Evolutionary conservation across 2,797 vertebrate species (phyloP).

Genomic region (Gambelia wislizenii): DNA sequence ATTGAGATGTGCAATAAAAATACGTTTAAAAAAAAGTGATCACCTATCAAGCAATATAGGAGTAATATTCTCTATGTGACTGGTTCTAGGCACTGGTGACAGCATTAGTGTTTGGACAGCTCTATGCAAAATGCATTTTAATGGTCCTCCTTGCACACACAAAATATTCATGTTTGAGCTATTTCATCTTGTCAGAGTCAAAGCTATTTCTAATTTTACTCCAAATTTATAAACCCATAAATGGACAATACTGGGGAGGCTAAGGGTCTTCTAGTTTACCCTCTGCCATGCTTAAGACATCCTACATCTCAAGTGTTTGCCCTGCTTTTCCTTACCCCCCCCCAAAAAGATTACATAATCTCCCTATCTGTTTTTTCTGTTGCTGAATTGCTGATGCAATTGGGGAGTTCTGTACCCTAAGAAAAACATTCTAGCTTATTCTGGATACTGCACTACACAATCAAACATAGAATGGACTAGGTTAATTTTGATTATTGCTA

Average conservation of each 20-base stretch:
- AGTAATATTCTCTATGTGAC: no score
- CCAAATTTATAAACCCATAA: not conserved
- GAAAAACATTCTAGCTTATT: not conserved
- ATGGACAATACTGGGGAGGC: not conserved
- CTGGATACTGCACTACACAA: rapidly evolving
- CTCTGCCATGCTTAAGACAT: not conserved
- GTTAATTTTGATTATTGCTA: slow-evolving; percentile 40
- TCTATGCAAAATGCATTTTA: not conserved
- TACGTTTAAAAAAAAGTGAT: no score
- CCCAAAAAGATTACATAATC: not conserved
- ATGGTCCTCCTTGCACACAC: not conserved
- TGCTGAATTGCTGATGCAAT: not conserved
- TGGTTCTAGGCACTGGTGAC: no score
- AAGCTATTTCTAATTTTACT: not conserved
- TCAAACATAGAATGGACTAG: not conserved
- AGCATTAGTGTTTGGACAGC: not conserved
- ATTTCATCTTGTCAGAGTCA: not conserved
- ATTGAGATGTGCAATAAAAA: no score
- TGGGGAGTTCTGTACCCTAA: not conserved
- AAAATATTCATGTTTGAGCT: not conserved
- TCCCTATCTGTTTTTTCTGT: not conserved
- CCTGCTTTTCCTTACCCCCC: not conserved
- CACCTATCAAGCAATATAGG: no score
- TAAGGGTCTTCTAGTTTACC: not conserved
- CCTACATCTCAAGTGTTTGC: not conserved